Evolutionary conservation across 1,140 invertebrate species (phyloP).

Genomic region (Episyrphus balteatus): DNA sequence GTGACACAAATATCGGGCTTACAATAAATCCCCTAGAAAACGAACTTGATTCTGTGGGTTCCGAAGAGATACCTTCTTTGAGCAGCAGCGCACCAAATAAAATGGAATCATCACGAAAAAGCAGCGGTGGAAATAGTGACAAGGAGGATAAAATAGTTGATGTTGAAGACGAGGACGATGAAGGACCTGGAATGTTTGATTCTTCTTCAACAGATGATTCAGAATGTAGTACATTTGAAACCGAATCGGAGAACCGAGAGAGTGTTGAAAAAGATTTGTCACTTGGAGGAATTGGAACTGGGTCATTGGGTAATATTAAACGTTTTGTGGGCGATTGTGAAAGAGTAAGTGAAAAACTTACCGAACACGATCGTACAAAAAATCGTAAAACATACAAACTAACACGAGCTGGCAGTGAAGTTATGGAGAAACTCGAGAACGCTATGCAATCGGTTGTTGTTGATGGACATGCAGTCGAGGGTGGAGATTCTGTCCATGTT

Average conservation of each 20-base stretch:
- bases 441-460: conserved; percentile 9
- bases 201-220: conserved; percentile 26
- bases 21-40: conserved; percentile 44
- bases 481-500: conserved; percentile 43
- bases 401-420: conserved; percentile 12
- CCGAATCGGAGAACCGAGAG: conserved; percentile 30
- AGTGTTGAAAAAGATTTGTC: conserved; percentile 27
- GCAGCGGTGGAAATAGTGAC: not conserved
- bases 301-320: conserved; percentile 18
- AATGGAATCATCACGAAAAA: not conserved
- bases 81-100: conserved; percentile 2
- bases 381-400: conserved; percentile 30
- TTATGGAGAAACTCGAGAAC: conserved; percentile 3
- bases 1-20: conserved; percentile 36
- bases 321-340: conserved; percentile 32
- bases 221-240: conserved; percentile 31
- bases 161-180: conserved; percentile 2
- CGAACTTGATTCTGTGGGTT: conserved; percentile 24
- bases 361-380: conserved; percentile 30
- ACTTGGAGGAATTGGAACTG: not conserved
- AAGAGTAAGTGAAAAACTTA: conserved; percentile 22
- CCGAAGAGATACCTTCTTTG: not conserved
- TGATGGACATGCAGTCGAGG: conserved; percentile 29
- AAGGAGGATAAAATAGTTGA: not conserved
- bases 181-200: conserved; percentile 2